Conservation (phyloP, 2,888 invertebrate species). For the Hyposoter dolosus region DNA sequence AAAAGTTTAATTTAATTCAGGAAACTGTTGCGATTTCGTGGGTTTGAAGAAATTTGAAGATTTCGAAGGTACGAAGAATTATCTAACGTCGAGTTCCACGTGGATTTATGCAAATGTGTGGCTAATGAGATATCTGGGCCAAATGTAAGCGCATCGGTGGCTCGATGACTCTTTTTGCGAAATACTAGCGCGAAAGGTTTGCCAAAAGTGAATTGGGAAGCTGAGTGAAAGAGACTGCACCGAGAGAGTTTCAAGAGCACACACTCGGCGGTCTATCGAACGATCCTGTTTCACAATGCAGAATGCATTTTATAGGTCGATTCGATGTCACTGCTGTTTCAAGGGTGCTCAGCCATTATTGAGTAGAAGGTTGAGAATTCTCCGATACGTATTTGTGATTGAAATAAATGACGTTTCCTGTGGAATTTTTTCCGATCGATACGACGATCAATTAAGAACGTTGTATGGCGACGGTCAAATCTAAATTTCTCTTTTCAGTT, state of each 20-base stretch:
- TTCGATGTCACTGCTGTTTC: conserved; percentile 5
- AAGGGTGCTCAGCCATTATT: neutral
- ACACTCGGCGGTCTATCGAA: neutral
- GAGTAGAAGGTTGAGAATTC: neutral
- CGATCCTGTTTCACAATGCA: conserved; percentile 17
- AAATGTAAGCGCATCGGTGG: conserved; percentile 56
- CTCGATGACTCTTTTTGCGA: conserved; percentile 37
- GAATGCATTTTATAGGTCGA: conserved; percentile 5
- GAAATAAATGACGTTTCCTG: neutral
- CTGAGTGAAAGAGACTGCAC: conserved; percentile 8
- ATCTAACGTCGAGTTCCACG: neutral
- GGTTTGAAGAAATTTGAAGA: neutral
- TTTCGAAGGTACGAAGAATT: neutral
- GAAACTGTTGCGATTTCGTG: neutral
- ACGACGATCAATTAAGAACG: neutral
- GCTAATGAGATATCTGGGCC: conserved; percentile 68
- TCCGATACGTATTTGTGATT: neutral
- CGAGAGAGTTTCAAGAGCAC: neutral
- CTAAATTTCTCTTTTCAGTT: too few relatives aligned
- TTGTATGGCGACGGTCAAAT: too few relatives aligned
- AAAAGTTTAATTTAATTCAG: neutral
- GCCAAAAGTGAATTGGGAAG: conserved; percentile 45
- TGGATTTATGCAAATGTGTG: conserved; percentile 12
- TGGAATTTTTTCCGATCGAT: neutral
- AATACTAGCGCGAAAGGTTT: conserved; percentile 13